Evolutionary conservation across 1,140 invertebrate species (phyloP).

Genomic region (Sitophilus oryzae): DNA sequence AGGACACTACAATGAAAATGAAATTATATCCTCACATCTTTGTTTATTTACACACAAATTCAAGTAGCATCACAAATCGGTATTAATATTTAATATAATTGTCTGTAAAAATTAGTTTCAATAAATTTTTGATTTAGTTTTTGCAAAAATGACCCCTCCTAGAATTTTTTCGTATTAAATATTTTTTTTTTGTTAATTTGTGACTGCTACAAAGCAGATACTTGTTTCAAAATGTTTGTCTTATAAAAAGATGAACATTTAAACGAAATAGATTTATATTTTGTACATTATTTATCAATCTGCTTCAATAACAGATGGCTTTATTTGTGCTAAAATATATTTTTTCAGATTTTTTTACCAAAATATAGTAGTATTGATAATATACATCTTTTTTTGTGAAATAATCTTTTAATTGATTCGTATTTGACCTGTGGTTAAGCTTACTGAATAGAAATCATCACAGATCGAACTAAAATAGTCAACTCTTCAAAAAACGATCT

Average conservation of each 20-base stretch:
- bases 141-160: conserved; percentile 5
- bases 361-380: conserved; percentile 38
- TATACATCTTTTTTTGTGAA: conserved; percentile 36
- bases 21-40: too few species aligned
- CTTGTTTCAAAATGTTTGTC: not conserved
- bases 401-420: conserved; percentile 27
- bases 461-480: conserved; percentile 29
- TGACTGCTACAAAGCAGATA: conserved; percentile 2
- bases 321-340: conserved; percentile 41
- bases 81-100: not conserved
- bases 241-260: not conserved
- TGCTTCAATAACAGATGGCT: conserved; percentile 20
- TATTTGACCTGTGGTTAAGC: conserved; percentile 35
- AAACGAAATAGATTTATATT: conserved; percentile 29
- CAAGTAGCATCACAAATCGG: too few species aligned
- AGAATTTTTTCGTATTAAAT: not conserved
- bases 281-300: conserved; percentile 35
- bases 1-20: too few species aligned
- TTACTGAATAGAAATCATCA: conserved; percentile 26
- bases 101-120: not conserved
- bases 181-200: not conserved
- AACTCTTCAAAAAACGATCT: too few species aligned
- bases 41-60: too few species aligned
- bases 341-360: conserved; percentile 37
- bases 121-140: not conserved